A percentile compares a stretch with the other conserved stretches of the same genome.
Evolutionary conservation across 2,888 invertebrate species (phyloP).

Genomic region (Plusia festucae): DNA sequence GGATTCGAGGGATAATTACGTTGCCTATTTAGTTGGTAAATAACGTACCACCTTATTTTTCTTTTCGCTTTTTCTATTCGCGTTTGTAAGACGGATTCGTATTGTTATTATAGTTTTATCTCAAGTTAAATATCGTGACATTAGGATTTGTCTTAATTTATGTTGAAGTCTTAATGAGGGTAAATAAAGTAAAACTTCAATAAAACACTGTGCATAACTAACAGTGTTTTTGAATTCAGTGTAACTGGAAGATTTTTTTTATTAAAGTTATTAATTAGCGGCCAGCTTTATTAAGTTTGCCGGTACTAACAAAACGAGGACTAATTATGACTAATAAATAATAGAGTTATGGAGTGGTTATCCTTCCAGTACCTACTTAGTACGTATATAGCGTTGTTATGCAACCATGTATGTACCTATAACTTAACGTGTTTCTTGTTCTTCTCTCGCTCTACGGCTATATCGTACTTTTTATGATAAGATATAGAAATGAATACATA

Average conservation of each 20-base stretch:
- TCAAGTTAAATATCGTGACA: background rate
- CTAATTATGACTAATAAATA: background rate
- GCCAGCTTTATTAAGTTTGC: background rate
- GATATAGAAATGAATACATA: too few relatives aligned
- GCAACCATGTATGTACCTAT: too few relatives aligned
- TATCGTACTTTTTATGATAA: too few relatives aligned
- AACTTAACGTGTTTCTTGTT: too few relatives aligned
- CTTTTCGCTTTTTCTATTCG: slow-evolving; percentile 63
- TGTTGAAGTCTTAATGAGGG: background rate
- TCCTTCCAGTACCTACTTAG: too few relatives aligned
- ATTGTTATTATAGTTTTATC: slow-evolving; percentile 32
- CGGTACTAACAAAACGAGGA: background rate
- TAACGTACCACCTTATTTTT: slow-evolving; percentile 73
- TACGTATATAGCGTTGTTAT: too few relatives aligned
- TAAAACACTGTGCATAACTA: background rate
- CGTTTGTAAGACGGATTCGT: slow-evolving; percentile 39
- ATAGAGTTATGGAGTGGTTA: too few relatives aligned
- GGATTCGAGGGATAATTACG: slow-evolving; percentile 86
- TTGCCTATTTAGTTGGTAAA: slow-evolving; percentile 81
- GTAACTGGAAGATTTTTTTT: background rate
- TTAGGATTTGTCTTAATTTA: background rate
- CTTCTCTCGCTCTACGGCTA: too few relatives aligned
- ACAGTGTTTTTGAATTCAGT: background rate
- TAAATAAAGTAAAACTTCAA: background rate
- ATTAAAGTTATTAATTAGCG: background rate